Evolutionary conservation across 2,888 invertebrate species (phyloP).

Genomic region (Gryllus longicercus): DNA sequence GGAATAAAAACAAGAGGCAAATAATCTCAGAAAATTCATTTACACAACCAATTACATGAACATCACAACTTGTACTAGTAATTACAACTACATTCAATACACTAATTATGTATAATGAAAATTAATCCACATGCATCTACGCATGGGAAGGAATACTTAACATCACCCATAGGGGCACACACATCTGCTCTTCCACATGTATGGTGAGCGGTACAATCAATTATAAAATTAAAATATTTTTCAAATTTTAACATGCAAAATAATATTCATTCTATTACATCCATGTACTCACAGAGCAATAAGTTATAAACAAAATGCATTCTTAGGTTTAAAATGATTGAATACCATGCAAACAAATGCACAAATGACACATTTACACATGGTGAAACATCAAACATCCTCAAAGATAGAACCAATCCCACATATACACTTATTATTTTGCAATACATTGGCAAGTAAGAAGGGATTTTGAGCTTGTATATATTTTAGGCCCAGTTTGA

Average conservation of each 20-base stretch:
- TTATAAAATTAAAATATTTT: too few relatives aligned
- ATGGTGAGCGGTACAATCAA: too few relatives aligned
- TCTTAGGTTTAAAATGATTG: not conserved
- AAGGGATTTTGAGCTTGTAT: not conserved
- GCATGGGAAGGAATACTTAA: too few relatives aligned
- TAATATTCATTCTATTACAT: too few relatives aligned
- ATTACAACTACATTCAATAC: not conserved
- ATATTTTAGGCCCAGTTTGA: not conserved
- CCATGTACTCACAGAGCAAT: too few relatives aligned
- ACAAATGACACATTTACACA: not conserved
- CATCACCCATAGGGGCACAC: too few relatives aligned
- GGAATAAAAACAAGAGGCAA: not conserved
- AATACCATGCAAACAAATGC: conserved; percentile 4
- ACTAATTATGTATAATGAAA: not conserved
- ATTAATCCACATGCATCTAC: too few relatives aligned
- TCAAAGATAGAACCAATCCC: not conserved
- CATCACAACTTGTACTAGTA: not conserved
- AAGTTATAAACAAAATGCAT: not conserved
- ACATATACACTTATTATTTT: not conserved
- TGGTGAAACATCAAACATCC: not conserved
- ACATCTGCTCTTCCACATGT: too few relatives aligned
- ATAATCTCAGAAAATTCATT: not conserved
- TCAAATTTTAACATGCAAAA: too few relatives aligned
- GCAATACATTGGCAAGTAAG: not conserved
- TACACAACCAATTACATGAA: not conserved